Evolutionary conservation across 2,797 vertebrate species (phyloP).

Genomic region (Protosalanx chinensis): DNA sequence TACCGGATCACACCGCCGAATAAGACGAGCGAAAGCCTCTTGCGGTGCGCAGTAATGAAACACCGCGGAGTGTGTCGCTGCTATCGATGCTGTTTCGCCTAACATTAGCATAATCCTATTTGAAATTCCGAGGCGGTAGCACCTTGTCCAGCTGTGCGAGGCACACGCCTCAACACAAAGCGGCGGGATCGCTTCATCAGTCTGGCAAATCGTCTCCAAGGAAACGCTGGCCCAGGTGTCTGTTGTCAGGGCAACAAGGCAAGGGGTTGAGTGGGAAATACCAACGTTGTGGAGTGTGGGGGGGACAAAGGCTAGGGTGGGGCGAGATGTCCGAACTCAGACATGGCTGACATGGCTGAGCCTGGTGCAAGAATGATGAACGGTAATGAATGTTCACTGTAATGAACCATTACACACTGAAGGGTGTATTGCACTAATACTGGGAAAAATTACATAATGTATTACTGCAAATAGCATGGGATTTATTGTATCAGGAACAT

Average conservation of each 20-base stretch:
- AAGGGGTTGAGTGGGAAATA: neutral
- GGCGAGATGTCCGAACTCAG: neutral
- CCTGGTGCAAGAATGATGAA: neutral
- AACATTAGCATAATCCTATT: neutral
- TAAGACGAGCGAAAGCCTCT: neutral
- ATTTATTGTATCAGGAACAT: neutral
- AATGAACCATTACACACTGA: neutral
- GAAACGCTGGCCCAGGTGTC: slow-evolving; percentile 14
- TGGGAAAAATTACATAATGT: neutral
- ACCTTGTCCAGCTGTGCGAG: neutral
- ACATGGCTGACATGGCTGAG: neutral
- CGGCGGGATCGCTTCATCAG: slow-evolving; percentile 3
- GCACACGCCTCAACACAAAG: neutral
- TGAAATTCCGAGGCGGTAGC: neutral
- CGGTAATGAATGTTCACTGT: neutral
- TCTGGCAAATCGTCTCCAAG: slow-evolving; percentile 8
- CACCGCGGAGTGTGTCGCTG: neutral
- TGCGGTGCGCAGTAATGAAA: neutral
- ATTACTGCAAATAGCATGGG: neutral
- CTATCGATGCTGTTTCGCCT: neutral
- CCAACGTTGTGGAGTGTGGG: neutral
- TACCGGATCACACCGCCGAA: neutral
- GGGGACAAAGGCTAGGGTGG: neutral
- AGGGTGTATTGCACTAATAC: neutral
- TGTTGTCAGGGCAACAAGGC: slow-evolving; percentile 12